A percentile compares a stretch with the other conserved stretches of the same genome.
phyloP scores from a whole-genome alignment of 1,140 invertebrate species.

The Nephila pilipes region DNA sequence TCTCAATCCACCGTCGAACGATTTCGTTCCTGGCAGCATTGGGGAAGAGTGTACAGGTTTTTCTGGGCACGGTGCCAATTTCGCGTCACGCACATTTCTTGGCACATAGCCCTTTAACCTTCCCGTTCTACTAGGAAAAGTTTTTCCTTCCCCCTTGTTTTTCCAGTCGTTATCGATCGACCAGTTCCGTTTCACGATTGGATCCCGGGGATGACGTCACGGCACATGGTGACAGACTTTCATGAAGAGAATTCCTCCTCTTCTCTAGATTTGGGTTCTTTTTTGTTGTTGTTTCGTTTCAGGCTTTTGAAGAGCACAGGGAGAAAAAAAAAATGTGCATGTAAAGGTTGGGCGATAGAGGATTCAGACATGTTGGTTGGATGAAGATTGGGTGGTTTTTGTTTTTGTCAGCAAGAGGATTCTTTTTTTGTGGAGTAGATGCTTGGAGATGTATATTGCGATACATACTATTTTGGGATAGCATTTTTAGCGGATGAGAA shows the following conservation, averaged over 20 bases:
- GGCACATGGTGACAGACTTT: conserved; percentile 28
- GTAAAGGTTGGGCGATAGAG: too few species aligned
- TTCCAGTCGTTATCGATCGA: conserved; percentile 47
- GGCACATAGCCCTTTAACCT: conserved; percentile 55
- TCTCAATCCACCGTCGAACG: not conserved
- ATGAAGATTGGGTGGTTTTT: too few species aligned
- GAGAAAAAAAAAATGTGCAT: too few species aligned
- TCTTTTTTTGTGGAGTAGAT: too few species aligned
- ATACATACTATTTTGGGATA: too few species aligned
- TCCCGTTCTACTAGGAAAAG: conserved; percentile 42
- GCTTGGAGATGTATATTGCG: too few species aligned
- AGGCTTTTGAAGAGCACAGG: too few species aligned
- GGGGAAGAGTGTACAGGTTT: conserved; percentile 51
- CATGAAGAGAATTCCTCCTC: conserved; percentile 4
- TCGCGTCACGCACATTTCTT: conserved; percentile 51
- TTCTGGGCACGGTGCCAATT: conserved; percentile 48
- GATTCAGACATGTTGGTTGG: too few species aligned
- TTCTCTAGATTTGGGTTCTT: too few species aligned
- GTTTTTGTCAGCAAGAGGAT: too few species aligned
- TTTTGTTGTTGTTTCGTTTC: too few species aligned
- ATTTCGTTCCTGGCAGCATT: not conserved
- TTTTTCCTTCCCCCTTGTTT: not conserved
- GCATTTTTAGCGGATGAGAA: too few species aligned
- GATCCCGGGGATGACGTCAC: conserved; percentile 48
- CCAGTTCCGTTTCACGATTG: conserved; percentile 41